Evolutionary conservation across 2,113 vertebrate species (phyloP), one percentile per base, ranked within the genome.

Genomic region (Cyanocitta stelleri): DNA sequence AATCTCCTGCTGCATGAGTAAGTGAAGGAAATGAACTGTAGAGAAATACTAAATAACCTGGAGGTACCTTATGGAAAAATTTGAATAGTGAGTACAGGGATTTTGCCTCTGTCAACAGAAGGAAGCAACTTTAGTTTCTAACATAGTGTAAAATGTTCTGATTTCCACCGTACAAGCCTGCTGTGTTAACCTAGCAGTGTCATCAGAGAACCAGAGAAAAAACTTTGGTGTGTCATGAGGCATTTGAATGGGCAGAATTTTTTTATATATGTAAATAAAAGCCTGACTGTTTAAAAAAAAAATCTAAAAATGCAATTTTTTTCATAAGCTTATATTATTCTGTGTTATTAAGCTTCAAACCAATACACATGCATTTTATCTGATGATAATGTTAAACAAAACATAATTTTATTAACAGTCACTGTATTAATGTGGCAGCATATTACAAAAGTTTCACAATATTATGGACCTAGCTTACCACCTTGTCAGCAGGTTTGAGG

Each of bases 41-140:
- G 62, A 82, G 69, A 93, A 85, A 62, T 33, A 61, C 64, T 72
- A 88, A 91, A 89, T 73, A 94, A 97, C 75, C 61, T 88, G 68
- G 75, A 91, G 64, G 52, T 93, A 73, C 73, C 44, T 90, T n/a
- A 72, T 63, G 75, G 84, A 82, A 91, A 92, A 91, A 83, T 76
- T 37, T 78, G 35, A 95, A 48, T 43, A 66, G 29, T n/a, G 56
- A 79, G 41, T 41, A 44, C 19, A 46, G 56, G 73, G 49, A 62
- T 84, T 81, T 91, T 81, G n/a, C 78, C 73, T 84, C 49, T 84
- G 46, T 85, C 71, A 76, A 66, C 88, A 83, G 67, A 81, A 79
- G 90, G 85, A 86, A 93, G 33, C 56, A 41, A 44, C 71, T 72
- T 93, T 55, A 63, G 21, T 80, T 94, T 75, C 67, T 91, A 91